phyloP scores from a whole-genome alignment of 2,888 invertebrate species.

The Heliconius cydno region DNA sequence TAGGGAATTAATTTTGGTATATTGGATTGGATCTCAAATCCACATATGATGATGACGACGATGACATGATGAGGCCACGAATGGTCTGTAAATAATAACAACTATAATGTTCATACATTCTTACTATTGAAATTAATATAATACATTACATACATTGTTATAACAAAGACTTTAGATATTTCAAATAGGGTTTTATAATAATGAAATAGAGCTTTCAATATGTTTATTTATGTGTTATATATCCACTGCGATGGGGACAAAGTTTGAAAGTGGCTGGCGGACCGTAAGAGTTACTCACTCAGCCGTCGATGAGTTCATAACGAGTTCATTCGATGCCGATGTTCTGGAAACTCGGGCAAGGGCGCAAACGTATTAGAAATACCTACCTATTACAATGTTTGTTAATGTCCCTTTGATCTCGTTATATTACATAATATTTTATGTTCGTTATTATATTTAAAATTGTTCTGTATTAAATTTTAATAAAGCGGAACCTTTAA shows the following conservation, averaged over 20 bases:
- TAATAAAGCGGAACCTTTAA: not conserved
- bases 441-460: not conserved
- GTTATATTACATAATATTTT: not conserved
- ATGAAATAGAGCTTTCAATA: conserved; percentile 32
- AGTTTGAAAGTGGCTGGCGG: conserved; percentile 74
- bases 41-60: not conserved
- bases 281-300: conserved; percentile 68
- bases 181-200: conserved; percentile 33
- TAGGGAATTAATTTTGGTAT: not conserved
- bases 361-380: conserved; percentile 57
- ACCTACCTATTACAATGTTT: conserved; percentile 26
- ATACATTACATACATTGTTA: not conserved
- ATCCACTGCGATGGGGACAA: conserved; percentile 53
- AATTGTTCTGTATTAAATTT: not conserved
- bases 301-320: conserved; percentile 67
- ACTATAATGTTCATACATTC: not conserved
- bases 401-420: conserved; percentile 22
- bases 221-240: conserved; percentile 46
- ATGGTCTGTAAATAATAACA: not conserved
- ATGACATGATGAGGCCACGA: not conserved
- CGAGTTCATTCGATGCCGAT: conserved; percentile 67
- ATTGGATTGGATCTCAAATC: not conserved
- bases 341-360: conserved; percentile 78
- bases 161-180: not conserved
- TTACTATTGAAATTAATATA: not conserved